Conservation (phyloP, 1,140 invertebrate genomes). For the Hirudo medicinalis region DNA sequence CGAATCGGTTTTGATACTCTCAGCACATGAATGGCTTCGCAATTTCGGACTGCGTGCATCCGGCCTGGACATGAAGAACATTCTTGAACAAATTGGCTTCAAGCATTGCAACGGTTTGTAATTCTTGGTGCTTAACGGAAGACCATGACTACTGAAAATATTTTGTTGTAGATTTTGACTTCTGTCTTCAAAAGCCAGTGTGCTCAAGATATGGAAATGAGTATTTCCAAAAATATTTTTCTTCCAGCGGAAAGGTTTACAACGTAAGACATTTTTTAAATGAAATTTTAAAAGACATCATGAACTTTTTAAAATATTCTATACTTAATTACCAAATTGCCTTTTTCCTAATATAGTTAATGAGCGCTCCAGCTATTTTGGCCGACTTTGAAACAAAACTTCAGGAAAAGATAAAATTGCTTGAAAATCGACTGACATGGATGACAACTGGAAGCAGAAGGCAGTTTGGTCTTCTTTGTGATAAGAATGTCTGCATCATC, state of each 20-base stretch:
- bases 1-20: slow-evolving; percentile 23
- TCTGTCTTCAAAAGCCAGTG: slow-evolving; percentile 33
- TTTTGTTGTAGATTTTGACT: slow-evolving; percentile 35
- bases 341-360: neutral
- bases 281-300: neutral
- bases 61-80: slow-evolving; percentile 31
- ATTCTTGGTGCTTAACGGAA: neutral
- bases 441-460: neutral
- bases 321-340: neutral
- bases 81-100: slow-evolving; percentile 39
- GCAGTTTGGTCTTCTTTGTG: neutral
- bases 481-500: neutral
- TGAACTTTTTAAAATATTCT: neutral
- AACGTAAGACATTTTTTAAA: slow-evolving; percentile 31
- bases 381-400: neutral
- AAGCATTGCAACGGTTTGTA: slow-evolving; percentile 36
- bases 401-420: neutral
- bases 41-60: slow-evolving; percentile 37
- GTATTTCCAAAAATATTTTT: slow-evolving; percentile 32
- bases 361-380: neutral
- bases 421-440: neutral
- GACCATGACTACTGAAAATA: slow-evolving; percentile 13
- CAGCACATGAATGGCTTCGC: slow-evolving; percentile 35
- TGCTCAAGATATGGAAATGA: slow-evolving; percentile 35
- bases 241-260: slow-evolving; percentile 34